phyloP scores from a whole-genome alignment of 2,797 vertebrate species.

The Peromyscus melanophrys region DNA sequence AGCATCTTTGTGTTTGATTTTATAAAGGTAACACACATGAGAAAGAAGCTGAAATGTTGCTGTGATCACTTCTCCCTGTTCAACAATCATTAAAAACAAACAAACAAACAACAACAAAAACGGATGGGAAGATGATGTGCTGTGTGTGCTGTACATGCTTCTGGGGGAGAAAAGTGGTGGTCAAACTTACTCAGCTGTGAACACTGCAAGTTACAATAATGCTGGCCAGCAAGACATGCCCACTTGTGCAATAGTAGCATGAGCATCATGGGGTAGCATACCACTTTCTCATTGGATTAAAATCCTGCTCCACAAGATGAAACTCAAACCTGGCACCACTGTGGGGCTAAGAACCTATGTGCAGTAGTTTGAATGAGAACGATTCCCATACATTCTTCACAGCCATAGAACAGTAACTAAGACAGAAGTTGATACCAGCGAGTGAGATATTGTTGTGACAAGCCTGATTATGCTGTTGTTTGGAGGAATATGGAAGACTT shows the following conservation, averaged over 20 bases:
- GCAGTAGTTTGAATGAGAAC: neutral
- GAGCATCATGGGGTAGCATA: neutral
- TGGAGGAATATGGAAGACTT: neutral
- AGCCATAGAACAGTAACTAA: neutral
- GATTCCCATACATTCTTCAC: neutral
- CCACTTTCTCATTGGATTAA: neutral
- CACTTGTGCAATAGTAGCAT: neutral
- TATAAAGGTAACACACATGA: neutral
- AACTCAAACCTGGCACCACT: neutral
- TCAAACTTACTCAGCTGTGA: neutral
- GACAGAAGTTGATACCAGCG: neutral
- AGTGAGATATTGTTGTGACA: neutral
- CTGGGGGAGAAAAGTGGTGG: neutral
- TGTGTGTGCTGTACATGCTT: too few species aligned
- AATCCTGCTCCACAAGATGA: neutral
- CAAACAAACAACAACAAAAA: neutral
- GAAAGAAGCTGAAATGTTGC: neutral
- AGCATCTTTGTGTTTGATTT: neutral
- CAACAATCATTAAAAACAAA: neutral
- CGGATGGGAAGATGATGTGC: too few species aligned
- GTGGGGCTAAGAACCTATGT: neutral
- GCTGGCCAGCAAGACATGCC: too few species aligned
- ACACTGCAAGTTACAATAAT: neutral
- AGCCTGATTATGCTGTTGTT: neutral
- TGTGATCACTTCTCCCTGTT: neutral